These are phyloP conservation scores for Thamnophis elegans DNA, from an alignment of 2,797 vertebrate species.

Conservation along the genomic window DNA sequence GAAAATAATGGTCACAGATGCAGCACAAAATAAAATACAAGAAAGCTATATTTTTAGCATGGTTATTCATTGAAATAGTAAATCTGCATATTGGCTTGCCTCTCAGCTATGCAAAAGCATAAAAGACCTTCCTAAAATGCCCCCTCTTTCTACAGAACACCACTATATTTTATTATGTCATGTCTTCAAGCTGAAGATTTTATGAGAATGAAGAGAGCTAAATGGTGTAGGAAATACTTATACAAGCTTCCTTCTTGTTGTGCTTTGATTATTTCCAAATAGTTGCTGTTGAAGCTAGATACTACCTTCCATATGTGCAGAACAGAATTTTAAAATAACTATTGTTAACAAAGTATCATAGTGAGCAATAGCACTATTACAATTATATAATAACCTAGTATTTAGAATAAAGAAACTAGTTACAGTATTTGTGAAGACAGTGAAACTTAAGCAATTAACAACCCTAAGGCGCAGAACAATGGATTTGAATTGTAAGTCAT, in stretches of 20 bases:
- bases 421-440: slow-evolving; percentile 16
- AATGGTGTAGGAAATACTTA: not conserved
- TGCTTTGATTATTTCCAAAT: not conserved
- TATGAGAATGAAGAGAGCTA: not conserved
- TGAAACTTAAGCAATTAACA: slow-evolving; percentile 10
- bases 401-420: slow-evolving; percentile 1
- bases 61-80: slow-evolving; percentile 32
- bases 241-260: not conserved
- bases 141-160: not conserved
- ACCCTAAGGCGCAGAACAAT: slow-evolving; percentile 8
- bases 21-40: slow-evolving; percentile 26
- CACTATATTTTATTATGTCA: not conserved
- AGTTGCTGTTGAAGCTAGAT: slow-evolving; percentile 7
- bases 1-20: slow-evolving; percentile 37
- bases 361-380: slow-evolving; percentile 3
- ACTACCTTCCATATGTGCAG: not conserved
- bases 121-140: not conserved
- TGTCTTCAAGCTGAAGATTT: not conserved
- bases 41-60: slow-evolving; percentile 18
- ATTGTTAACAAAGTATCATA: slow-evolving; percentile 14
- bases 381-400: not conserved
- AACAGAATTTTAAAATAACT: not conserved
- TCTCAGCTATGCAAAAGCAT: not conserved
- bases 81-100: slow-evolving; percentile 21
- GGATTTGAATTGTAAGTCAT: not conserved